Evolutionary conservation across 2,113 vertebrate species (phyloP).

Genomic region (Lasiurus borealis): DNA sequence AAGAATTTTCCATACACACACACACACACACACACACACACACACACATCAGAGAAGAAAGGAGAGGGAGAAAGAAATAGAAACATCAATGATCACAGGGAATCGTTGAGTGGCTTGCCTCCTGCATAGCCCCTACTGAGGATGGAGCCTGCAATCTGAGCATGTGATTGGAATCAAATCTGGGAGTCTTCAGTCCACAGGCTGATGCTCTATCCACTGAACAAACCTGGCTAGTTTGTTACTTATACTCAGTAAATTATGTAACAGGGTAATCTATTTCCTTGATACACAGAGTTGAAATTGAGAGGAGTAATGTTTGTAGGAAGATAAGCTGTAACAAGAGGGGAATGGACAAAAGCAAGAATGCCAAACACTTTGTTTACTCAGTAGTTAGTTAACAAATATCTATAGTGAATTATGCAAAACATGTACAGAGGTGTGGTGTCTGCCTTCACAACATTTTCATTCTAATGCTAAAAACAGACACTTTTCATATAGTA

Average conservation of each 20-base stretch:
- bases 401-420: neutral
- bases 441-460: neutral
- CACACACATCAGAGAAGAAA: no score
- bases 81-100: no score
- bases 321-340: neutral
- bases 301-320: neutral
- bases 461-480: neutral
- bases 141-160: no score
- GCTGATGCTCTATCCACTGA: no score
- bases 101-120: no score
- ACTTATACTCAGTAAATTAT: conserved; percentile 15
- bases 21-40: no score
- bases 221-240: neutral
- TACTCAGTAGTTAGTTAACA: conserved; percentile 42
- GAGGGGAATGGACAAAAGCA: neutral
- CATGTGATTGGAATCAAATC: no score
- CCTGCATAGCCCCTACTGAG: no score
- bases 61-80: no score
- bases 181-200: no score
- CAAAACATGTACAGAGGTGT: neutral
- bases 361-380: neutral
- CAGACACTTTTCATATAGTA: neutral
- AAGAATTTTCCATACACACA: neutral
- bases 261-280: conserved; percentile 2
- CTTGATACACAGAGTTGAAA: neutral